These are phyloP conservation scores for Muscicapa comitata DNA, from an alignment of 2,797 vertebrate genomes.

Conservation along the genomic window DNA sequence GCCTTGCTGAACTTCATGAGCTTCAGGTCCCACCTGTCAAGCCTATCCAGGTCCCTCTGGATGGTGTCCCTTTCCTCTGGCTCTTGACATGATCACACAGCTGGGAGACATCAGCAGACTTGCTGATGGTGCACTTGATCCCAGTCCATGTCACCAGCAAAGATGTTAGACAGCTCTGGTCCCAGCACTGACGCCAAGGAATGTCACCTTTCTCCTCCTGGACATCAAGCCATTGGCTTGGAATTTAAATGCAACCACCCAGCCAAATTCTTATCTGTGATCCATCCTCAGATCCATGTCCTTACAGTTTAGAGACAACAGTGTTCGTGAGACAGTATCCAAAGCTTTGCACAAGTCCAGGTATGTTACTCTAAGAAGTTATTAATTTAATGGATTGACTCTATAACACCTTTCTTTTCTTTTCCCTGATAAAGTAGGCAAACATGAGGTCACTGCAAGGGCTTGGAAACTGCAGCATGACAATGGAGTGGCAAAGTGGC, in stretches of 20 bases:
- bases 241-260: fast-evolving
- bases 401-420: not conserved
- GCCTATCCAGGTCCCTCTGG: not conserved
- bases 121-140: not conserved
- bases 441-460: not conserved
- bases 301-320: not conserved
- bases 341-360: not conserved
- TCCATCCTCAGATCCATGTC: not conserved
- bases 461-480: not conserved
- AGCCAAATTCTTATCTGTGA: not conserved
- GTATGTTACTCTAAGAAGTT: not conserved
- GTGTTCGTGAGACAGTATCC: not conserved
- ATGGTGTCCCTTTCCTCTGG: not conserved
- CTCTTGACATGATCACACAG: not conserved
- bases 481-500: not conserved
- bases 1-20: not conserved
- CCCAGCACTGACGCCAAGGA: not conserved
- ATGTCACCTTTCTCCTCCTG: not conserved
- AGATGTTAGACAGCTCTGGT: not conserved
- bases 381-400: not conserved
- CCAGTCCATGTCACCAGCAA: not conserved
- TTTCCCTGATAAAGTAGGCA: not conserved
- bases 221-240: not conserved
- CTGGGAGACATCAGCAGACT: not conserved
- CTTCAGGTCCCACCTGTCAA: not conserved